Evolutionary conservation across 2,113 vertebrate genomes (phyloP).

Genomic region (Trematocara macrostoma): DNA sequence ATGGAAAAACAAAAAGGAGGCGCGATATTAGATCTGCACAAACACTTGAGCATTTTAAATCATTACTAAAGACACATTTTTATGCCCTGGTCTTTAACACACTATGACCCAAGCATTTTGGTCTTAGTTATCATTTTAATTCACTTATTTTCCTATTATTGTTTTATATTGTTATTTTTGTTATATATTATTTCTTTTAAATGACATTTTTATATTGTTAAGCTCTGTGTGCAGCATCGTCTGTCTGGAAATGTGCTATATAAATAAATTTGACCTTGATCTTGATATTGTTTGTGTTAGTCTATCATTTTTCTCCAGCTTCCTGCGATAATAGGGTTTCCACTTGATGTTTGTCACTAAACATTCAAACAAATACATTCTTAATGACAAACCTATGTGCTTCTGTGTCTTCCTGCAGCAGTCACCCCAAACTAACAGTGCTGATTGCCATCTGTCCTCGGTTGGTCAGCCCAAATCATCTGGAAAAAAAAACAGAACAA

Average conservation of each 20-base stretch:
- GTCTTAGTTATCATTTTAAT: background rate
- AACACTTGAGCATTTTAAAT: too few relatives aligned
- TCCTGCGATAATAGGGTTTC: background rate
- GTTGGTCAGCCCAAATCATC: background rate
- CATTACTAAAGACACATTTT: too few relatives aligned
- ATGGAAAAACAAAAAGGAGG: too few relatives aligned
- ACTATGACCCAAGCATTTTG: background rate
- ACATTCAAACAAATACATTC: background rate
- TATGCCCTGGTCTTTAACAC: background rate
- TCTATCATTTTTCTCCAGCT: background rate
- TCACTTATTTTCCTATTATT: background rate
- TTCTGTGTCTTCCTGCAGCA: background rate
- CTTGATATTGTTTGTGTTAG: background rate
- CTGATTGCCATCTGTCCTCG: background rate
- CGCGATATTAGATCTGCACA: too few relatives aligned
- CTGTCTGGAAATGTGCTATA: background rate
- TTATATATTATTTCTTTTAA: background rate
- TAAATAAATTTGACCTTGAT: background rate
- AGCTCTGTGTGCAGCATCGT: background rate
- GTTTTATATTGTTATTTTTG: background rate
- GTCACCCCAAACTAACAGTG: background rate
- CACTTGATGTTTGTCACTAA: background rate
- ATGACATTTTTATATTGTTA: background rate
- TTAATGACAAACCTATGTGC: background rate
- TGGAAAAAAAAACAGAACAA: background rate